phyloP scores from a whole-genome alignment of 1,140 invertebrate genomes.

The Latrodectus geometricus region DNA sequence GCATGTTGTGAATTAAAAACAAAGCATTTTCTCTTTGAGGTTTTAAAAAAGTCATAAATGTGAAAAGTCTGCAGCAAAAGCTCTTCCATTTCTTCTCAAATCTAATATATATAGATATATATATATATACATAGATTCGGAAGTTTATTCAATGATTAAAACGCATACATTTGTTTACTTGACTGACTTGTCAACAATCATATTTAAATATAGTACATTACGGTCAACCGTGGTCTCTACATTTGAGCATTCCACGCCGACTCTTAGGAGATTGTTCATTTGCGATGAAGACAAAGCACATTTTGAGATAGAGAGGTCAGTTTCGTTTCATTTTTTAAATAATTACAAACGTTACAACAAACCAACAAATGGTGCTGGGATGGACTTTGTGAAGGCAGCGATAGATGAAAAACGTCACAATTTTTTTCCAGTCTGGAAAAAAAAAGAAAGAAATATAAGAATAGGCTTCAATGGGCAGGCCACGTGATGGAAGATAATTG shows the following conservation, averaged over 20 bases:
- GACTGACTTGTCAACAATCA: neutral
- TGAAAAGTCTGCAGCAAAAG: conserved; percentile 50
- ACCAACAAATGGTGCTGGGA: conserved; percentile 53
- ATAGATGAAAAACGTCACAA: conserved; percentile 1
- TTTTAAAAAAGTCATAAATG: conserved; percentile 31
- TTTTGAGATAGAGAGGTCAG: conserved; percentile 31
- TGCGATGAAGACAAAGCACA: conserved; percentile 20
- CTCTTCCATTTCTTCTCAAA: conserved; percentile 48
- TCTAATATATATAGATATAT: conserved; percentile 25
- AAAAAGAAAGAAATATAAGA: neutral
- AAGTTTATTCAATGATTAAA: conserved; percentile 25
- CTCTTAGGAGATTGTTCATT: neutral
- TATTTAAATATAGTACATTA: neutral
- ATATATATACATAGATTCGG: neutral
- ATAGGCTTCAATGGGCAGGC: conserved; percentile 15
- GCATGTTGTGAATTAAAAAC: conserved; percentile 1
- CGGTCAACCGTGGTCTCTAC: conserved; percentile 35
- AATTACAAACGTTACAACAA: conserved; percentile 40
- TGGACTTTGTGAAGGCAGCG: conserved; percentile 57
- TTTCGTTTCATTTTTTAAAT: conserved; percentile 14
- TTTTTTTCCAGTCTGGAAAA: conserved; percentile 3
- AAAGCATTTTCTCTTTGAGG: conserved; percentile 15
- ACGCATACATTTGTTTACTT: conserved; percentile 27
- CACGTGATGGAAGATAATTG: conserved; percentile 2
- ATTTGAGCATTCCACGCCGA: conserved; percentile 41